Conservation (phyloP, 2,113 vertebrate genomes). For the Meleagris gallopavo region DNA sequence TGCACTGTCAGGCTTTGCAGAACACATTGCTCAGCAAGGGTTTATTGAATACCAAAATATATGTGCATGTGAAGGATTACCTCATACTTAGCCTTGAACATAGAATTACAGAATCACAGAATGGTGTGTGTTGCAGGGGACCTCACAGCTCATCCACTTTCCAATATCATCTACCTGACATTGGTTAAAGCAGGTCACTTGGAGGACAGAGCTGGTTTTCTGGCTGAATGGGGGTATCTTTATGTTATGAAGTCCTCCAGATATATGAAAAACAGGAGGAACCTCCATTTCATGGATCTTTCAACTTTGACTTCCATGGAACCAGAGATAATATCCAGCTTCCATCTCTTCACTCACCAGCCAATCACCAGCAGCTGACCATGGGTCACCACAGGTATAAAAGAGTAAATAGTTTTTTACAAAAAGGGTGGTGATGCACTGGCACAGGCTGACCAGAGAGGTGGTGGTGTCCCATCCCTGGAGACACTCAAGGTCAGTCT, state of each 20-base stretch:
- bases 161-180: not conserved
- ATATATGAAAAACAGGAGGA: not conserved
- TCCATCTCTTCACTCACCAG: not conserved
- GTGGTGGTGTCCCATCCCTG: too few species aligned
- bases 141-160: too few species aligned
- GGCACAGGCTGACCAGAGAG: too few species aligned
- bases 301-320: not conserved
- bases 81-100: not conserved
- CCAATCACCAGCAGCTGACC: not conserved
- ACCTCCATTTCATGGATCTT: not conserved
- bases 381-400: not conserved
- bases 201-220: not conserved
- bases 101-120: too few species aligned
- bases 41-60: not conserved
- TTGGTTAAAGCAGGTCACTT: not conserved
- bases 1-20: accelerated
- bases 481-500: too few species aligned
- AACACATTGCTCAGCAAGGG: not conserved
- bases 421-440: too few species aligned
- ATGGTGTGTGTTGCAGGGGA: too few species aligned
- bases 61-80: not conserved
- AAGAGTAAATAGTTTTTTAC: not conserved
- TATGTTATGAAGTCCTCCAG: not conserved
- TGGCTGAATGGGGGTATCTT: not conserved
- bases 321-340: not conserved